phyloP scores from a whole-genome alignment of 1,140 invertebrate species.

The Heliconius hermathena region DNA sequence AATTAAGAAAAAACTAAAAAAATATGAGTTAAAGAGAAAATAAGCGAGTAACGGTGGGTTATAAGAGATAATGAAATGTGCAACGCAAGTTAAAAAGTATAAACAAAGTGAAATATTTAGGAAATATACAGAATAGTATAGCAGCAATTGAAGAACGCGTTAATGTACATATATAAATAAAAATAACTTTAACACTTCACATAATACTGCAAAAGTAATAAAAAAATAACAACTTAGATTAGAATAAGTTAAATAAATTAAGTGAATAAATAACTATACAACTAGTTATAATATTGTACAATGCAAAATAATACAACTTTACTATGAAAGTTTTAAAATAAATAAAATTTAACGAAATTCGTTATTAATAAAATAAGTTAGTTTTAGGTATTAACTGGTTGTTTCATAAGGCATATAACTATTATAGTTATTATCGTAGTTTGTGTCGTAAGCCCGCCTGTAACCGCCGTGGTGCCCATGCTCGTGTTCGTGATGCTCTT shows the following conservation, averaged over 20 bases:
- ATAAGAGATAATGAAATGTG: not conserved
- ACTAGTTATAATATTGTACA: constrained; percentile 17
- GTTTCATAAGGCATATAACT: constrained; percentile 74
- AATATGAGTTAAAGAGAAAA: not conserved
- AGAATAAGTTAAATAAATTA: constrained; percentile 32
- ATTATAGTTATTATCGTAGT: constrained; percentile 61
- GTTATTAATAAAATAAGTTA: not conserved
- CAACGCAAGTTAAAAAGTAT: not conserved
- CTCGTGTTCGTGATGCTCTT: constrained; percentile 82
- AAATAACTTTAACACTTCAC: constrained; percentile 47
- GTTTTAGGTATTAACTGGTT: constrained; percentile 36
- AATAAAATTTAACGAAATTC: not conserved
- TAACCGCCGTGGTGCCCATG: constrained; percentile 74
- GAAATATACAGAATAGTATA: not conserved
- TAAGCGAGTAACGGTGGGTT: not conserved
- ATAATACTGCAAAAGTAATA: constrained; percentile 50
- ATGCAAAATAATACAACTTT: not conserved
- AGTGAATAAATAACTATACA: constrained; percentile 27
- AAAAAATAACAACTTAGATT: constrained; percentile 35
- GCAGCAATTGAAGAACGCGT: constrained; percentile 11
- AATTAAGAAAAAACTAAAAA: not conserved
- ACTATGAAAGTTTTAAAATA: not conserved
- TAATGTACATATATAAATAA: not conserved
- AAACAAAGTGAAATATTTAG: not conserved
- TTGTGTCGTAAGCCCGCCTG: constrained; percentile 78